A percentile compares a stretch with the other conserved stretches of the same genome.
Conservation (phyloP, 2,888 invertebrate genomes). For the Athalia rosae region DNA sequence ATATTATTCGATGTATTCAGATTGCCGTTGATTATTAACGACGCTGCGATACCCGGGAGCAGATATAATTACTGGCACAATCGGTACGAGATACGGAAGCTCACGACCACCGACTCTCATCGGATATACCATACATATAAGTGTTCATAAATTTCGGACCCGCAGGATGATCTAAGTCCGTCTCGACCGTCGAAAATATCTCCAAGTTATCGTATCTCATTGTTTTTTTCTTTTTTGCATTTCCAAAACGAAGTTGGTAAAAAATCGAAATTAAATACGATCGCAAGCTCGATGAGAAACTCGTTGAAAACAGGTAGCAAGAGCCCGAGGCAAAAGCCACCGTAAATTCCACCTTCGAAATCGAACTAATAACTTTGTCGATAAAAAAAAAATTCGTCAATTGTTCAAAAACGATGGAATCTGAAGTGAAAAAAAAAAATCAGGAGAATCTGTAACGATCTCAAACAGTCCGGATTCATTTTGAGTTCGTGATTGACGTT, state of each 20-base stretch:
- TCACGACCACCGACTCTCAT: not conserved
- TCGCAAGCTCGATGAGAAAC: not conserved
- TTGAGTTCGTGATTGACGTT: too few relatives aligned
- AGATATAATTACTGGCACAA: conserved; percentile 29
- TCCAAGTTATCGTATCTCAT: too few relatives aligned
- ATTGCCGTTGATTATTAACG: conserved; percentile 36
- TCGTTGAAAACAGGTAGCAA: conserved; percentile 3
- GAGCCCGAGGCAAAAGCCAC: not conserved
- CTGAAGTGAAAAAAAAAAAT: conserved; percentile 42
- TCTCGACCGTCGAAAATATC: too few relatives aligned
- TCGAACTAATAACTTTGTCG: not conserved
- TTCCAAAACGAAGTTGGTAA: not conserved
- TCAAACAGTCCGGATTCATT: not conserved
- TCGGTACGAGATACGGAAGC: conserved; percentile 31
- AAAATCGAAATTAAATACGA: not conserved
- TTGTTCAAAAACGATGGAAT: conserved; percentile 19
- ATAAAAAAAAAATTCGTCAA: not conserved
- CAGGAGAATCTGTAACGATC: conserved; percentile 32
- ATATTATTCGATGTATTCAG: not conserved
- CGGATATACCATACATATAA: not conserved
- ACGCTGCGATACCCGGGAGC: conserved; percentile 30
- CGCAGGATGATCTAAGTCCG: not conserved
- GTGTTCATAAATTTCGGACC: not conserved
- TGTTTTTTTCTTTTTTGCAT: not conserved
- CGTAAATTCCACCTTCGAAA: not conserved